phyloP scores from a whole-genome alignment of 2,797 vertebrate species.

The Halcyon smyrnensis region DNA sequence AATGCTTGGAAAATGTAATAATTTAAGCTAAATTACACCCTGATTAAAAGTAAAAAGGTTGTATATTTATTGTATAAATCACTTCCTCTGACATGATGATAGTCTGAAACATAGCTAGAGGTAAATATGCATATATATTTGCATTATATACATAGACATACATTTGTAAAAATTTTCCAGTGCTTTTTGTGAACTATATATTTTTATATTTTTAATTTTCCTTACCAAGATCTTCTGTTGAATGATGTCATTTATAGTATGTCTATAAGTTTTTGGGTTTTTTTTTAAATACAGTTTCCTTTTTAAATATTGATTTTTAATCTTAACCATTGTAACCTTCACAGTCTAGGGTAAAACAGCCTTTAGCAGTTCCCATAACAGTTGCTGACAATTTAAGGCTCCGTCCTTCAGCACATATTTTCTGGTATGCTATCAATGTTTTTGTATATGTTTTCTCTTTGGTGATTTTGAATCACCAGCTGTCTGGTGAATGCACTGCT shows the following conservation, averaged over 20 bases:
- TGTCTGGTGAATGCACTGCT: background rate
- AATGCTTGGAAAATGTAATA: background rate
- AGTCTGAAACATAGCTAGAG: background rate
- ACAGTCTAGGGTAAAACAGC: background rate
- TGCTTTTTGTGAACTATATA: background rate
- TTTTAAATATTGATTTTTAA: background rate
- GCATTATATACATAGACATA: background rate
- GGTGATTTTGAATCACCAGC: background rate
- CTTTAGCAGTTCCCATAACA: background rate
- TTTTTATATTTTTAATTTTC: background rate
- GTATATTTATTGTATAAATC: background rate
- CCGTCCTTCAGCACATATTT: background rate
- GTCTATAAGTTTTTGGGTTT: background rate
- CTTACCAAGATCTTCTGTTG: background rate
- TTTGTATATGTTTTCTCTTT: background rate
- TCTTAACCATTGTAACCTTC: background rate
- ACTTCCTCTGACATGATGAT: background rate
- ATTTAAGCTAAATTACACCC: background rate
- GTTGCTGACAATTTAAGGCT: background rate
- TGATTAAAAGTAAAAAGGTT: background rate
- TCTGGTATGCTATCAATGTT: background rate
- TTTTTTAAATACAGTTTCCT: accelerated
- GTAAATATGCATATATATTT: background rate
- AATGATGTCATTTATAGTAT: background rate
- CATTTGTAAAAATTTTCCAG: background rate